Conservation (phyloP, 2,797 vertebrate species). For the Podargus strigoides region DNA sequence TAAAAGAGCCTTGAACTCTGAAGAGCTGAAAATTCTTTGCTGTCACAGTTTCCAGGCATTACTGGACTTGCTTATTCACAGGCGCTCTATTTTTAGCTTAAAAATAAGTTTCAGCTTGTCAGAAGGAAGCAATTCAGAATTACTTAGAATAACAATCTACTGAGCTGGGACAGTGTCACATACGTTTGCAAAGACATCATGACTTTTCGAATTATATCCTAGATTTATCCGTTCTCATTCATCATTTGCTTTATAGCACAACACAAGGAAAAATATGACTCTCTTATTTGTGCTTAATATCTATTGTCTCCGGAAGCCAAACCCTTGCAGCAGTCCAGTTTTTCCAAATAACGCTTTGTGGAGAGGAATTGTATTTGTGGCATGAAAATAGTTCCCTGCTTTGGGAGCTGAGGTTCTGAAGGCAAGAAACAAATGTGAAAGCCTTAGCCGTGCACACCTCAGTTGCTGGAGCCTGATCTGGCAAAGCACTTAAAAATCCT, state of each 20-base stretch:
- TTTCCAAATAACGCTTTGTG: background rate
- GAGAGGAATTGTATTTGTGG: background rate
- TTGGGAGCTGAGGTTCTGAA: background rate
- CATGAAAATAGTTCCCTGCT: background rate
- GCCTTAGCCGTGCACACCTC: background rate
- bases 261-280: background rate
- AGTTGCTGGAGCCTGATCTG: background rate
- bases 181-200: background rate
- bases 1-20: background rate
- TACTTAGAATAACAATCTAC: background rate
- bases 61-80: conserved; percentile 29
- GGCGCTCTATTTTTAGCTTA: conserved; percentile 23
- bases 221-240: background rate
- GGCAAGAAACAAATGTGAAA: background rate
- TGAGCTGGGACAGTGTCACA: background rate
- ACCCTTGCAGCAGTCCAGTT: background rate
- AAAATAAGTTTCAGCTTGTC: conserved; percentile 29
- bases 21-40: conserved; percentile 18
- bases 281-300: background rate
- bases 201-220: background rate
- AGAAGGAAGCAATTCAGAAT: conserved; percentile 22
- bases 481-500: background rate
- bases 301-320: background rate
- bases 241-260: background rate
- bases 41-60: conserved; percentile 14